phyloP scores from a whole-genome alignment of 2,888 invertebrate species.

The Sarcophaga variegata region DNA sequence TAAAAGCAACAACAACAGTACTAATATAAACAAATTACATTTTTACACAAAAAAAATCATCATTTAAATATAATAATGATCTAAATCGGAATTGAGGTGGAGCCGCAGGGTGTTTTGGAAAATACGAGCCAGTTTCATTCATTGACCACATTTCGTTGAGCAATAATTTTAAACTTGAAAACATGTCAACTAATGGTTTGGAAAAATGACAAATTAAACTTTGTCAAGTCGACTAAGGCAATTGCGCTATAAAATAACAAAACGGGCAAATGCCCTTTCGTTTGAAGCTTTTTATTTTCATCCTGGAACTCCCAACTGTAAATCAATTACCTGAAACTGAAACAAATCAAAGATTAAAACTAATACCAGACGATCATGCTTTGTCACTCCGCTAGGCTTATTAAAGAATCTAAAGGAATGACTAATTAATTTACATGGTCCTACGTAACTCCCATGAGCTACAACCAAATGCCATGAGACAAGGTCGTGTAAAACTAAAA shows the following conservation, averaged over 20 bases:
- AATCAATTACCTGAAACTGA: no score
- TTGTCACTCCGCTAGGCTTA: no score
- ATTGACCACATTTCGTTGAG: conserved; percentile 38
- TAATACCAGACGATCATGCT: no score
- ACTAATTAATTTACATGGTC: no score
- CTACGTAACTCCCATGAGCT: no score
- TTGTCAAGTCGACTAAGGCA: not conserved
- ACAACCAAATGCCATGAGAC: no score
- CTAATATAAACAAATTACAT: conserved; percentile 27
- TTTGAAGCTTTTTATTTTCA: no score
- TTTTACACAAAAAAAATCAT: conserved; percentile 49
- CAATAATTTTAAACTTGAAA: conserved; percentile 62
- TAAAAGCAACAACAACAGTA: not conserved
- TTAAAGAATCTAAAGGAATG: no score
- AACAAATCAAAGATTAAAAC: no score
- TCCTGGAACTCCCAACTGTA: no score
- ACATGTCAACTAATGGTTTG: conserved; percentile 14
- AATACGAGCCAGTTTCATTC: conserved; percentile 35
- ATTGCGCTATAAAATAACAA: not conserved
- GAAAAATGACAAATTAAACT: not conserved
- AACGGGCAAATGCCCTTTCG: not conserved
- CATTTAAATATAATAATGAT: conserved; percentile 67
- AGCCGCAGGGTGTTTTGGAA: conserved; percentile 42
- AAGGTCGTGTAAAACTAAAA: no score
- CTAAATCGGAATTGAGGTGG: conserved; percentile 58